Conservation (phyloP, 2,888 invertebrate genomes). For the Erynnis tages region DNA sequence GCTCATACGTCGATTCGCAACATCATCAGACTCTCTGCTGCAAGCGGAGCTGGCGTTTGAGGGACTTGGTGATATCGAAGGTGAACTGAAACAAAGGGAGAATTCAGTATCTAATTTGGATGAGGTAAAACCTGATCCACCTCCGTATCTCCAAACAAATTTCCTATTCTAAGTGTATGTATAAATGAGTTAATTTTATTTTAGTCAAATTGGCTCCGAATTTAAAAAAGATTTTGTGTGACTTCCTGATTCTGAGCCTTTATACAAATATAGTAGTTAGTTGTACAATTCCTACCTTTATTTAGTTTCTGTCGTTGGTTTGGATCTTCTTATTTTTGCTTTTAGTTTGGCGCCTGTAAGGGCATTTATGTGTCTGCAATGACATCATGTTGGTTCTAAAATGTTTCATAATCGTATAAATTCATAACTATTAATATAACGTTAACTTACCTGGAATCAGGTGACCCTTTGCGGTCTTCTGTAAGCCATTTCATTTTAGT, state of each 20-base stretch:
- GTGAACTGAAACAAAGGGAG: conserved; percentile 47
- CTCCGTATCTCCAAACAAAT: not conserved
- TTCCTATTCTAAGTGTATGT: not conserved
- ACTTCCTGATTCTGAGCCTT: too few relatives aligned
- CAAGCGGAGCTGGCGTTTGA: conserved; percentile 48
- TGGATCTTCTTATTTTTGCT: conserved; percentile 35
- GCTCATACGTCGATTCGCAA: conserved; percentile 36
- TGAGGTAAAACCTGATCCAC: too few relatives aligned
- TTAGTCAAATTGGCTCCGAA: too few relatives aligned
- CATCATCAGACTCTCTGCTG: conserved; percentile 49
- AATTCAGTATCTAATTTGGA: too few relatives aligned
- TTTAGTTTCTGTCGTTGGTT: not conserved
- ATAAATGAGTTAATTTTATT: too few relatives aligned
- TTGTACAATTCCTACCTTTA: conserved; percentile 18
- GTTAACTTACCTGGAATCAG: conserved; percentile 59
- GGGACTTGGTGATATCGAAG: conserved; percentile 48
- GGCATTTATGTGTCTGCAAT: conserved; percentile 67
- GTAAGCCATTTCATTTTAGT: conserved; percentile 74
- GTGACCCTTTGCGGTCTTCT: conserved; percentile 50
- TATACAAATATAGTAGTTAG: too few relatives aligned
- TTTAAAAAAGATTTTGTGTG: too few relatives aligned
- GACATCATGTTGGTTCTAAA: conserved; percentile 50
- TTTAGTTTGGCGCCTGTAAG: conserved; percentile 63
- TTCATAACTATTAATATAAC: not conserved
- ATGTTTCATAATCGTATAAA: conserved; percentile 27